These are phyloP conservation scores for Toxostoma redivivum DNA, from an alignment of 2,113 vertebrate genomes.

Conservation along the genomic window DNA sequence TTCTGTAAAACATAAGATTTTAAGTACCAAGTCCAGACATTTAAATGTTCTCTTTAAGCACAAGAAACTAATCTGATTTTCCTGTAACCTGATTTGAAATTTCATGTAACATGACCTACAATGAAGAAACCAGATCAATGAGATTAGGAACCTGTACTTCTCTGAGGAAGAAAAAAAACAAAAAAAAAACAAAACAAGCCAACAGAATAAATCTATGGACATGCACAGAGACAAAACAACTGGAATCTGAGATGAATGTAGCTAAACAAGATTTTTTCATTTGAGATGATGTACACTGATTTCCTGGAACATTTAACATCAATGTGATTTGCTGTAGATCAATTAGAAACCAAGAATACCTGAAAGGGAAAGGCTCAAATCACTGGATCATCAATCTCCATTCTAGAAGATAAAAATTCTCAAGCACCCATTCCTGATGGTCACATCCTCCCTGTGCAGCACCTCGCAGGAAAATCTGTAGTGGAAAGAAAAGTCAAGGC, in stretches of 20 bases:
- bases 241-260: neutral
- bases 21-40: neutral
- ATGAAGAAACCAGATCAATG: conserved; percentile 1
- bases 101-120: conserved; percentile 46
- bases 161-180: neutral
- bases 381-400: neutral
- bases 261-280: neutral
- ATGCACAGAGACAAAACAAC: neutral
- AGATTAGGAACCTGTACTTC: conserved; percentile 17
- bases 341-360: neutral
- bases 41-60: neutral
- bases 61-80: conserved; percentile 25
- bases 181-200: neutral
- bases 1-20: neutral
- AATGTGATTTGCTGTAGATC: neutral
- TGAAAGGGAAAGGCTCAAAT: neutral
- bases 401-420: neutral
- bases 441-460: neutral
- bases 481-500: neutral
- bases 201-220: neutral
- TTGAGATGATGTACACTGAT: neutral
- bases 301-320: neutral
- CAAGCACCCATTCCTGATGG: neutral
- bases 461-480: neutral
- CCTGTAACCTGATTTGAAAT: conserved; percentile 35